These are phyloP conservation scores for Corapipo altera DNA, from an alignment of 2,113 vertebrate genomes.

Conservation along the genomic window DNA sequence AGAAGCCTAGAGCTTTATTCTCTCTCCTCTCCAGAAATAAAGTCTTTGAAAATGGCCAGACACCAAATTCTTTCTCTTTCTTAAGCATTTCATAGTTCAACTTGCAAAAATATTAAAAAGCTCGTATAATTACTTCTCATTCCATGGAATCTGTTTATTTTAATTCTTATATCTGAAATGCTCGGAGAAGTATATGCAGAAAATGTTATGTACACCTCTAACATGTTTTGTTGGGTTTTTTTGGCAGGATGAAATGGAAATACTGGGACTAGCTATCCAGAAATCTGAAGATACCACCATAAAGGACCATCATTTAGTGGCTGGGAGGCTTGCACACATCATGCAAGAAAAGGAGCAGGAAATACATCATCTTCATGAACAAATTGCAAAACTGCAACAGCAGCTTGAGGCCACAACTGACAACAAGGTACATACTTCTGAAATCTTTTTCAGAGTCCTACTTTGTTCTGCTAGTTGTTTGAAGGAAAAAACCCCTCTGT, in stretches of 20 bases:
- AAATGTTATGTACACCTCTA: neutral
- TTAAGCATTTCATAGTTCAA: neutral
- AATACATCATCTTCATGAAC: conserved; percentile 86
- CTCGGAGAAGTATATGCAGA: neutral
- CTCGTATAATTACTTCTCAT: neutral
- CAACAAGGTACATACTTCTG: conserved; percentile 81
- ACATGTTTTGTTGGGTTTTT: neutral
- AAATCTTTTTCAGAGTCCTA: neutral
- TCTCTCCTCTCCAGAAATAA: neutral
- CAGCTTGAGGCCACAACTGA: conserved; percentile 81
- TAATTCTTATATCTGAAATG: neutral
- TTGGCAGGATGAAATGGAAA: conserved; percentile 76
- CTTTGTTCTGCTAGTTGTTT: neutral
- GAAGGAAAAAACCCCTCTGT: fast-evolving
- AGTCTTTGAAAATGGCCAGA: neutral
- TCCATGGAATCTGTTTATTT: neutral
- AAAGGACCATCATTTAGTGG: conserved; percentile 77
- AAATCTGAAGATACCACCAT: conserved; percentile 57
- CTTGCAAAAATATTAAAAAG: neutral
- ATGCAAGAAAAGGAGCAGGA: conserved; percentile 89
- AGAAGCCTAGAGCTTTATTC: neutral
- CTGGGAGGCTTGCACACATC: conserved; percentile 84
- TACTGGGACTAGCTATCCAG: conserved; percentile 63
- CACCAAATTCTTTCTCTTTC: neutral
- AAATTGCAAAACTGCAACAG: conserved; percentile 84